Evolutionary conservation across 2,888 invertebrate genomes (phyloP), one percentile per base, ranked within the genome.

Genomic region (Steinernema carpocapsae): DNA sequence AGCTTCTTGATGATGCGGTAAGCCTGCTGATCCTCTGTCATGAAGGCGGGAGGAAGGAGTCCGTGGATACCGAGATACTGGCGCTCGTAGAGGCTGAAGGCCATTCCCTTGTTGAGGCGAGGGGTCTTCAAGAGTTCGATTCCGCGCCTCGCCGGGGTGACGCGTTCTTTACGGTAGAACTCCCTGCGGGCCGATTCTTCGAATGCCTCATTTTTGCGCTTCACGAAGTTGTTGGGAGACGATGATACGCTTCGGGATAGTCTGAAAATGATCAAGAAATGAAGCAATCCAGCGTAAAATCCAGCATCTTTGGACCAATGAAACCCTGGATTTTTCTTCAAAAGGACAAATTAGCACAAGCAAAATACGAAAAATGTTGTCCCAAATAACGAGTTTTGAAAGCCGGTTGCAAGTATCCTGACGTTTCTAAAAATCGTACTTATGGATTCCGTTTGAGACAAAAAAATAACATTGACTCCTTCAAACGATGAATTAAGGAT

Each of bases 11-110:
- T 29, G 29, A 77, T 76, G 73, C 95, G 92, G 80, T 93, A 90
- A n/a, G 94, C 91, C 89, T 96, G 95, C 86, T 95, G 93, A 71
- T 93, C 93, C 88, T 93, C 89, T 0, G 92, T 92, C 90, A 94
- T 94, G 56, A 97, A 93, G 71, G 92, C 91, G 0, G 95, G 93
- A 0, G 97, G 97, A 78, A 97, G 90, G 24, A 99, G 91, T 0
- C 99, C 97, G 87, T 97, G 96, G 87, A 99, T 93, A 73, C 97
- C 96, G 86, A 97, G 90, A 70, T 92, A 89, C 89, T 97, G 97
- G 1, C 99, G 92, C 89, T 99, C 99, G 88, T 94, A 92, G 79
- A 95, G 91, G 0, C 93, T 92, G 88, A 97, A 99, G 14, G 94
- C 95, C 91, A 97, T 92, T 70, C 97, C 97, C 96, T 89, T 89